Evolutionary conservation across 2,113 vertebrate species (phyloP).

Genomic region (Cnemophilus loriae): DNA sequence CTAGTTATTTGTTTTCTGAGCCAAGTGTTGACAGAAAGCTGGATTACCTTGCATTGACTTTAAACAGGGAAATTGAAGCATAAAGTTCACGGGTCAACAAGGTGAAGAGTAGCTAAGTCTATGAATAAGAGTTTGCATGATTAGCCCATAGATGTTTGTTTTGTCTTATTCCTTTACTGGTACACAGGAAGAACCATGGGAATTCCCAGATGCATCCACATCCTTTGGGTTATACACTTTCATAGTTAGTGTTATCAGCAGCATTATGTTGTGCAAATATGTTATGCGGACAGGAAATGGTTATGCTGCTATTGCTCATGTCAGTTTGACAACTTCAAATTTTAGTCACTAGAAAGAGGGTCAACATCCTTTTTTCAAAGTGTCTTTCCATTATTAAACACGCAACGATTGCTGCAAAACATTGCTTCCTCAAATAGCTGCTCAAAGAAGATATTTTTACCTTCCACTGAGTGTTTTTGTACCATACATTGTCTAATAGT

Average conservation of each 20-base stretch:
- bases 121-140: background rate
- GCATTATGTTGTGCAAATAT: conserved; percentile 21
- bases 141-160: background rate
- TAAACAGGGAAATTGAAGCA: background rate
- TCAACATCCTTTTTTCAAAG: conserved; percentile 40
- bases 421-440: background rate
- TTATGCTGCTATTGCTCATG: conserved; percentile 11
- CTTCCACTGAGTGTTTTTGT: background rate
- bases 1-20: background rate
- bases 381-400: conserved; percentile 3
- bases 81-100: background rate
- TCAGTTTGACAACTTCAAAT: background rate
- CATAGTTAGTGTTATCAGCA: background rate
- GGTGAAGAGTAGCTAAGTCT: background rate
- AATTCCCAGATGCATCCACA: conserved; percentile 33
- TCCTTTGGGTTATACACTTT: background rate
- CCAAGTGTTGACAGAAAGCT: background rate
- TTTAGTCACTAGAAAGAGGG: conserved; percentile 41
- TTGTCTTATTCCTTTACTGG: background rate
- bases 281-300: conserved; percentile 48
- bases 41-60: background rate
- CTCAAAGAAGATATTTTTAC: background rate
- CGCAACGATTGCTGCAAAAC: background rate
- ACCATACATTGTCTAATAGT: background rate
- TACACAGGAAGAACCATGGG: conserved; percentile 28